Conservation (phyloP, 2,888 invertebrate species). For the Acrocyrtus sp. region DNA sequence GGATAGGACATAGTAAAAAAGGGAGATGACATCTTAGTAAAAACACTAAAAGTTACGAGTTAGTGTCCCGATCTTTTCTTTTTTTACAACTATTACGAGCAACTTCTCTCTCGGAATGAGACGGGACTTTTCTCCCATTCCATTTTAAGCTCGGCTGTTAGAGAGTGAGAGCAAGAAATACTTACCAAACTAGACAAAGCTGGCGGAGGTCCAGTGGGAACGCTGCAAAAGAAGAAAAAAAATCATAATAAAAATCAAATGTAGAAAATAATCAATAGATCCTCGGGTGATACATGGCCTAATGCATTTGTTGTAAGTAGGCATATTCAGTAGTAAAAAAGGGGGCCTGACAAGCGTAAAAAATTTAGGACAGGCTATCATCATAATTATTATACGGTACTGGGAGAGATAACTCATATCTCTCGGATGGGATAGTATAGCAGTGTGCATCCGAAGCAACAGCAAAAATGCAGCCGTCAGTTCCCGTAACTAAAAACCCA, state of each 20-base stretch:
- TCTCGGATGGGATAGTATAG: too few species aligned
- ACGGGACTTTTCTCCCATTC: background rate
- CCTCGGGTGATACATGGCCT: background rate
- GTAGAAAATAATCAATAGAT: constrained; percentile 36
- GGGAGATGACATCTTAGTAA: constrained; percentile 36
- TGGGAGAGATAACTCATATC: background rate
- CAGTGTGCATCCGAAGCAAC: too few species aligned
- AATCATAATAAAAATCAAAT: constrained; percentile 39
- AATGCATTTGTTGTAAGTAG: background rate
- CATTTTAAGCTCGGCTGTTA: too few species aligned
- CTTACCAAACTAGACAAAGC: constrained; percentile 63
- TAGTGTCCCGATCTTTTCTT: background rate
- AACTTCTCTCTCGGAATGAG: background rate
- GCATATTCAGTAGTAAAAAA: background rate
- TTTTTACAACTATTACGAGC: constrained; percentile 1
- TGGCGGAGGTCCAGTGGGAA: constrained; percentile 63
- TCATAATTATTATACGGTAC: background rate
- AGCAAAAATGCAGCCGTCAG: constrained; percentile 19
- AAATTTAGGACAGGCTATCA: background rate
- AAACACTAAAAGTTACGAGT: constrained; percentile 4
- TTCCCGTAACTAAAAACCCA: background rate
- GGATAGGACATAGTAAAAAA: background rate
- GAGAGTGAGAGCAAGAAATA: too few species aligned
- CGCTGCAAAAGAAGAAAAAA: constrained; percentile 57
- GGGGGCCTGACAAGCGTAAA: background rate